Evolutionary conservation across 2,797 vertebrate species (phyloP).

Genomic region (Aulostomus chinensis): DNA sequence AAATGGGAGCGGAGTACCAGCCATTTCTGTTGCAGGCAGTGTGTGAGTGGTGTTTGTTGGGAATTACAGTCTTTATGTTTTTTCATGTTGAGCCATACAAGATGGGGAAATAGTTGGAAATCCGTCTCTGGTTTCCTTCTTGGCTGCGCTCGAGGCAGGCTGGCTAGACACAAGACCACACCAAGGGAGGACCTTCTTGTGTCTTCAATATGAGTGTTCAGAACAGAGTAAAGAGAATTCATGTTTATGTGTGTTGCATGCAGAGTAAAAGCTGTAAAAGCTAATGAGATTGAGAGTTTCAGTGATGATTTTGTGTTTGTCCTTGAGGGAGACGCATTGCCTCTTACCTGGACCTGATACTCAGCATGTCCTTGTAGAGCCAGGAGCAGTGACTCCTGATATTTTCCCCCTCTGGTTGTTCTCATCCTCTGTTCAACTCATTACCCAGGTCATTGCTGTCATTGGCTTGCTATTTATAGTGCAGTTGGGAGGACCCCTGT

Average conservation of each 20-base stretch:
- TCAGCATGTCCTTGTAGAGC: constrained; percentile 16
- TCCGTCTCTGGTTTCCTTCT: constrained; percentile 36
- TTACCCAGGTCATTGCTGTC: constrained; percentile 58
- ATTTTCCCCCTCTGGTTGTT: constrained; percentile 28
- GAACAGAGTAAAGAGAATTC: neutral
- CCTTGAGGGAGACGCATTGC: neutral
- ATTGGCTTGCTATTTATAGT: constrained; percentile 71
- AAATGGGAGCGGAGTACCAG: constrained; percentile 37
- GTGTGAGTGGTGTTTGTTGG: constrained; percentile 51
- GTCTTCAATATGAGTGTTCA: neutral
- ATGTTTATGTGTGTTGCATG: neutral
- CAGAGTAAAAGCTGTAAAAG: too few relatives aligned
- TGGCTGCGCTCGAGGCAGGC: constrained; percentile 33
- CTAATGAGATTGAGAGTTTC: too few relatives aligned
- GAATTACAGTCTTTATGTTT: constrained; percentile 68
- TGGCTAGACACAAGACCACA: constrained; percentile 29
- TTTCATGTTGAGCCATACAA: constrained; percentile 62
- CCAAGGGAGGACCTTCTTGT: constrained; percentile 2
- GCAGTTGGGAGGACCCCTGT: constrained; percentile 30
- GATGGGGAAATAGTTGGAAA: constrained; percentile 50
- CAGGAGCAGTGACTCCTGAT: constrained; percentile 12
- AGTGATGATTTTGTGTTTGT: constrained; percentile 3
- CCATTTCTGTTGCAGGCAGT: constrained; percentile 41
- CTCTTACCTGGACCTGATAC: neutral
- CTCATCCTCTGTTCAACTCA: constrained; percentile 51